phyloP scores from a whole-genome alignment of 2,888 invertebrate species.

The Melikaiella ostensackeni region DNA sequence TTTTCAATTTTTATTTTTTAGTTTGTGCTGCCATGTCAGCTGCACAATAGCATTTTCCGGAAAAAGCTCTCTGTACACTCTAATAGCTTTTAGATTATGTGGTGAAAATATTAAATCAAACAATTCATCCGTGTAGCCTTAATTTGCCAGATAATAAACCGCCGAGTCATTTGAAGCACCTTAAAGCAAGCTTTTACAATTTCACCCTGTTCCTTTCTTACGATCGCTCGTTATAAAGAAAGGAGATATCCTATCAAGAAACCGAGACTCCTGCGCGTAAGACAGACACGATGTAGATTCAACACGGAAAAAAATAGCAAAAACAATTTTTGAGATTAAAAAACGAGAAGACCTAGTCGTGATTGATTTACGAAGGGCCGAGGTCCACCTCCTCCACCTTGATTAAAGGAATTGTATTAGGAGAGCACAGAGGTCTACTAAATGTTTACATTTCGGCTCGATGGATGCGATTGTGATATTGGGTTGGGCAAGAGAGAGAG shows the following conservation, averaged over 20 bases:
- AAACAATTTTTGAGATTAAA: slow-evolving; percentile 5
- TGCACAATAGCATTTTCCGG: too few relatives aligned
- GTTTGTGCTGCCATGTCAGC: too few relatives aligned
- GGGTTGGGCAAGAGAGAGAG: slow-evolving; percentile 33
- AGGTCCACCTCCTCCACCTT: slow-evolving; percentile 59
- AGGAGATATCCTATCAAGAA: slow-evolving; percentile 1
- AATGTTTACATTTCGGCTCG: slow-evolving; percentile 30
- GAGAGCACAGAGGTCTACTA: slow-evolving; percentile 37
- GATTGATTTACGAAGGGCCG: slow-evolving; percentile 28
- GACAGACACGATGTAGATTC: slow-evolving; percentile 1
- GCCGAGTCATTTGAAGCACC: too few relatives aligned
- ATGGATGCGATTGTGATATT: slow-evolving; percentile 44
- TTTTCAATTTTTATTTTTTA: too few relatives aligned
- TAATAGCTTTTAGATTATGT: too few relatives aligned
- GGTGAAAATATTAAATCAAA: too few relatives aligned
- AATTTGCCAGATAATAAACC: too few relatives aligned
- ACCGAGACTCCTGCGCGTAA: slow-evolving; percentile 9
- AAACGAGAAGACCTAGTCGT: slow-evolving; percentile 38
- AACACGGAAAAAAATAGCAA: neutral
- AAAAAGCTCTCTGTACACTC: too few relatives aligned
- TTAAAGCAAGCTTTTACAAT: neutral
- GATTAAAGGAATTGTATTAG: slow-evolving; percentile 45
- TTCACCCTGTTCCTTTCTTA: slow-evolving; percentile 14
- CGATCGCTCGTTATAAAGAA: slow-evolving; percentile 13
- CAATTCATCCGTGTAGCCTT: too few relatives aligned